phyloP scores from a whole-genome alignment of 2,888 invertebrate species.

The Escarpia spicata region DNA sequence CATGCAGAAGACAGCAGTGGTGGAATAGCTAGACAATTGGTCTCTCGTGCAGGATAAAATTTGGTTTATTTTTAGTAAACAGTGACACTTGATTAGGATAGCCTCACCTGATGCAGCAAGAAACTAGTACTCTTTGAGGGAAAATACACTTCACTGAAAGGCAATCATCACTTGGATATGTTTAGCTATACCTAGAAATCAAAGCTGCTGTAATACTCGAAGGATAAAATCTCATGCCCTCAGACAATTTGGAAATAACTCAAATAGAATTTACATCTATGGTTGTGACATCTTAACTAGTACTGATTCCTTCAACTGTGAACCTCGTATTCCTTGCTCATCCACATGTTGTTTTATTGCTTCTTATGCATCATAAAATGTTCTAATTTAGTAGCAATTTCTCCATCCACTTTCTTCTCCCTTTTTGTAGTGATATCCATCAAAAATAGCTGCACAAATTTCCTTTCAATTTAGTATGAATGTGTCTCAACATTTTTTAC shows the following conservation, averaged over 20 bases:
- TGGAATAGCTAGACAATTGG: background rate
- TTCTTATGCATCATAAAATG: background rate
- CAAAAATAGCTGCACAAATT: background rate
- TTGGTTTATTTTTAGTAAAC: background rate
- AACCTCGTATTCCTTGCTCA: background rate
- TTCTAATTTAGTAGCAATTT: background rate
- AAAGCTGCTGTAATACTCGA: background rate
- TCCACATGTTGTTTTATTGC: background rate
- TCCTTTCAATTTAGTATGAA: background rate
- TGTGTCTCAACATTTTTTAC: background rate
- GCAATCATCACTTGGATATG: background rate
- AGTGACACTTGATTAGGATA: background rate
- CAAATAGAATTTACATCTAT: background rate
- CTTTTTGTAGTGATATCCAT: background rate
- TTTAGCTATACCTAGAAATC: background rate
- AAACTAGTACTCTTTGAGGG: background rate
- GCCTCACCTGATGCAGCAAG: background rate
- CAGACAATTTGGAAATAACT: background rate
- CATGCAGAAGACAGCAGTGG: background rate
- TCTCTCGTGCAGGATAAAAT: background rate
- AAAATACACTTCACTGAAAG: background rate
- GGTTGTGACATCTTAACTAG: background rate
- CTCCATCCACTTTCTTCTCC: background rate
- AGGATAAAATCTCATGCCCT: background rate
- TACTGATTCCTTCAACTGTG: background rate